These are phyloP conservation scores for Arremon aurantiirostris DNA, from an alignment of 2,797 vertebrate genomes.

Conservation along the genomic window DNA sequence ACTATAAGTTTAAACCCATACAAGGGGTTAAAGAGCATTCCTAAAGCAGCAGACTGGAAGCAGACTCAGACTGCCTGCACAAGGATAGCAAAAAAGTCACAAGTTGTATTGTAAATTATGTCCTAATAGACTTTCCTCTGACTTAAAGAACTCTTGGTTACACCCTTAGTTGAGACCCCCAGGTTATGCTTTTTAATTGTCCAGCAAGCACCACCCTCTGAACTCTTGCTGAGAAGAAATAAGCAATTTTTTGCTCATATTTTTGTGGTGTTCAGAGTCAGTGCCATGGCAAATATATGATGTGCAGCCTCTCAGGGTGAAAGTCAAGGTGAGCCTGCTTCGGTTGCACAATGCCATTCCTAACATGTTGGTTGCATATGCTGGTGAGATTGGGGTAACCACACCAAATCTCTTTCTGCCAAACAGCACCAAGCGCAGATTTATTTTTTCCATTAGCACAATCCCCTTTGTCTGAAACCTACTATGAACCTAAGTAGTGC, in stretches of 20 bases:
- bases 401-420: not conserved
- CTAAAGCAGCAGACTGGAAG: not conserved
- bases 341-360: not conserved
- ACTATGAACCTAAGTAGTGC: not conserved
- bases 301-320: not conserved
- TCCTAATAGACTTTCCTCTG: not conserved
- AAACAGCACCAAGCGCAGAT: not conserved
- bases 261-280: not conserved
- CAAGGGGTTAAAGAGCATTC: not conserved
- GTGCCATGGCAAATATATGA: not conserved
- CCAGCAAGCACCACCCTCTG: not conserved
- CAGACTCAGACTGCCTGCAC: not conserved
- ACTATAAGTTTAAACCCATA: not conserved
- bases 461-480: not conserved
- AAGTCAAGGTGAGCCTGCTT: not conserved
- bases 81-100: not conserved
- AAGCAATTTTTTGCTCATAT: not conserved
- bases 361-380: not conserved
- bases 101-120: not conserved
- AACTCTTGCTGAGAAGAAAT: not conserved
- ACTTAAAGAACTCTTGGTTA: not conserved
- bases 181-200: not conserved
- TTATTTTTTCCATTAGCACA: not conserved
- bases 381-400: not conserved
- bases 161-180: not conserved